Conservation (phyloP, 2,797 vertebrate genomes). For the Brotula barbata region DNA sequence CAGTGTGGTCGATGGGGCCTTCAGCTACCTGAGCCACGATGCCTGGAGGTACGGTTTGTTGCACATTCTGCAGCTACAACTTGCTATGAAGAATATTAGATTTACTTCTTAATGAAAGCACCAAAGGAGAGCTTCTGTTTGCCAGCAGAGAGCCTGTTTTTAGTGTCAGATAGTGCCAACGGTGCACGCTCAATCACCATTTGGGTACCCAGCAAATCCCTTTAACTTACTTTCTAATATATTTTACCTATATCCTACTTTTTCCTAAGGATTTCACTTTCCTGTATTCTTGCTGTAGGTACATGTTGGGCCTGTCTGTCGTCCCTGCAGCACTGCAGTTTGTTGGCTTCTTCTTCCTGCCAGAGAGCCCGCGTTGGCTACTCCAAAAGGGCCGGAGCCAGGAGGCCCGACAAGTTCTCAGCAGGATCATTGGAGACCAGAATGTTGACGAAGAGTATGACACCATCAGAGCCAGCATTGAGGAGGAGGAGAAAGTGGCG, state of each 20-base stretch:
- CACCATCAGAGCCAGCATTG: slow-evolving; percentile 86
- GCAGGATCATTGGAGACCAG: slow-evolving; percentile 84
- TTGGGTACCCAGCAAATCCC: too few relatives aligned
- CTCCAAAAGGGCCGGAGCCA: slow-evolving; percentile 89
- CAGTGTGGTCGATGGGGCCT: slow-evolving; percentile 89
- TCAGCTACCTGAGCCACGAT: slow-evolving; percentile 87
- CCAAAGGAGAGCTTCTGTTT: too few relatives aligned
- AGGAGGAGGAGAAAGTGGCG: slow-evolving; percentile 86
- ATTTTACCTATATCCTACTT: too few relatives aligned
- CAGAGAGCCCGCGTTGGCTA: slow-evolving; percentile 97
- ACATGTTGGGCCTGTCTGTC: slow-evolving; percentile 93
- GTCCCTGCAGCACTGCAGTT: slow-evolving; percentile 91
- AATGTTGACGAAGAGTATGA: slow-evolving; percentile 88
- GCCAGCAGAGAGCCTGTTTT: too few relatives aligned
- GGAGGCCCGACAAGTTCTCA: slow-evolving; percentile 85
- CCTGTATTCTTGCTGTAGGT: slow-evolving; percentile 71
- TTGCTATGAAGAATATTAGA: too few relatives aligned
- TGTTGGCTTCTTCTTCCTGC: slow-evolving; percentile 91
- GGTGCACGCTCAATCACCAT: too few relatives aligned
- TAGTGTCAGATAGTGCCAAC: too few relatives aligned
- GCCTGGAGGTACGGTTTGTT: slow-evolving; percentile 88
- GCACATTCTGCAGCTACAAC: too few relatives aligned
- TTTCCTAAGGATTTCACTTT: neutral
- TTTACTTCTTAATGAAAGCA: too few relatives aligned
- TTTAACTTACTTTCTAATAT: too few relatives aligned